Base-by-base conservation (phyloP, 2,113 vertebrate species). In the Tyto alba region DNA sequence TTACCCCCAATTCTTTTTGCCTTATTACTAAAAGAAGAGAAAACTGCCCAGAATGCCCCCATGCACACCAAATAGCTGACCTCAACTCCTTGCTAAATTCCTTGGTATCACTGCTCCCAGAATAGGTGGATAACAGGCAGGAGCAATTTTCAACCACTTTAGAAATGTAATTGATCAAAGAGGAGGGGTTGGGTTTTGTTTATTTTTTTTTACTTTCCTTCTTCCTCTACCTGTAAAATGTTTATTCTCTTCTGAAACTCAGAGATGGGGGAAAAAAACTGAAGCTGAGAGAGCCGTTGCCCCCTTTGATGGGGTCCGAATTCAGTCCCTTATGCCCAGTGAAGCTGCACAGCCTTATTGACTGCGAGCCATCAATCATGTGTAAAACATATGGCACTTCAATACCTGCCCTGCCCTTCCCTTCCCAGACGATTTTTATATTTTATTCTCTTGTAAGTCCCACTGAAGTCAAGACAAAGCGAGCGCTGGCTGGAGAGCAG, bases 251-350 rank as follows among this genome's bases (percentile, higher is more conserved):
- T 41, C 50, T 36, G 34, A 52, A 85, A 57, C 1, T 1, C 43
- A 40, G 79, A 69, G 29, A 20, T 27, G 29, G 5, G 4, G 19
- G 56, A 41, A 59, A 7, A 7, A 71, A 63, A 53, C 13, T 3
- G 43, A 77, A 77, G 63, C n/a, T 36, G 76, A 26, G 45, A 12
- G 14, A 9, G n/a, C 30, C 0, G 0, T 32, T 36, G 16, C 13
- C 36, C 59, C 69, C 34, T 64, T 64, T 0, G 0, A 8, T 9
- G 25, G 21, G 29, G 29, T 75, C 41, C 1, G 0, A 11, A 32
- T 27, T 57, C 41, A 32, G 45, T 17, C 40, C 52, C n/a, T 36
- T 25, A 60, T 1, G 3, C 5, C 38, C 69, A 36, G 69, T 9
- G 34, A 57, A 40, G 63, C 9, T 20, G 9, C 34, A 25, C 1